Percentiles rank a stretch among this genome's conserved stretches.
Evolutionary conservation across 2,888 invertebrate species (phyloP).

Genomic region (Ormyrus pomaceus): DNA sequence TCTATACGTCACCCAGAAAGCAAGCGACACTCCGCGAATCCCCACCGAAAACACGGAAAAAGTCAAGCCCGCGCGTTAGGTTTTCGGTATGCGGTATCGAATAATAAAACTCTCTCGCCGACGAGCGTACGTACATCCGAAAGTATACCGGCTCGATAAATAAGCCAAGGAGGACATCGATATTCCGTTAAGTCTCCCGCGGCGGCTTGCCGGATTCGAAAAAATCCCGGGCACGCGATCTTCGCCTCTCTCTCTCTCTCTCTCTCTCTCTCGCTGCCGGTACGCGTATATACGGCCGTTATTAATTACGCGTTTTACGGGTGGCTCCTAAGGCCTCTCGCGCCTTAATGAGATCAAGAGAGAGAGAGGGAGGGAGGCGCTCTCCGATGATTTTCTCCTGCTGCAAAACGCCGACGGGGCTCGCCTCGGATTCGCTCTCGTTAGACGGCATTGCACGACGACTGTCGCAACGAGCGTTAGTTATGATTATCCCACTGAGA

Average conservation of each 20-base stretch:
- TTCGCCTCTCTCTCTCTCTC: neutral
- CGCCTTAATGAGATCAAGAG: slow-evolving; percentile 53
- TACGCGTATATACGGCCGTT: slow-evolving; percentile 51
- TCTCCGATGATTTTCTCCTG: slow-evolving; percentile 6
- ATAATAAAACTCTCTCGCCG: too few relatives aligned
- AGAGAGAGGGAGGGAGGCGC: too few relatives aligned
- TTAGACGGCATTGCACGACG: too few relatives aligned
- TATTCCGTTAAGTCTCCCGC: slow-evolving; percentile 37
- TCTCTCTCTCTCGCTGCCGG: too few relatives aligned
- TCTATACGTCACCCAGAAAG: too few relatives aligned
- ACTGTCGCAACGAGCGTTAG: neutral
- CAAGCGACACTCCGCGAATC: too few relatives aligned
- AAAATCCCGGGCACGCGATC: slow-evolving; percentile 30
- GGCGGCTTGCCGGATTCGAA: neutral
- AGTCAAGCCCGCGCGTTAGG: too few relatives aligned
- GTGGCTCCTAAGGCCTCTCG: slow-evolving; percentile 50
- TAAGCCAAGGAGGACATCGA: slow-evolving; percentile 22
- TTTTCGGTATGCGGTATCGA: too few relatives aligned
- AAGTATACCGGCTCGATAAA: too few relatives aligned
- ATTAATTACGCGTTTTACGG: slow-evolving; percentile 65
- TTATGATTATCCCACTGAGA: slow-evolving; percentile 17
- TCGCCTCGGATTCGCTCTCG: slow-evolving; percentile 17
- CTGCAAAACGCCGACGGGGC: neutral
- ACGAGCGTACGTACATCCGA: too few relatives aligned
- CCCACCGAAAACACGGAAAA: too few relatives aligned